Base-by-base conservation (phyloP, 2,113 vertebrate species). In the Dascyllus trimaculatus region DNA sequence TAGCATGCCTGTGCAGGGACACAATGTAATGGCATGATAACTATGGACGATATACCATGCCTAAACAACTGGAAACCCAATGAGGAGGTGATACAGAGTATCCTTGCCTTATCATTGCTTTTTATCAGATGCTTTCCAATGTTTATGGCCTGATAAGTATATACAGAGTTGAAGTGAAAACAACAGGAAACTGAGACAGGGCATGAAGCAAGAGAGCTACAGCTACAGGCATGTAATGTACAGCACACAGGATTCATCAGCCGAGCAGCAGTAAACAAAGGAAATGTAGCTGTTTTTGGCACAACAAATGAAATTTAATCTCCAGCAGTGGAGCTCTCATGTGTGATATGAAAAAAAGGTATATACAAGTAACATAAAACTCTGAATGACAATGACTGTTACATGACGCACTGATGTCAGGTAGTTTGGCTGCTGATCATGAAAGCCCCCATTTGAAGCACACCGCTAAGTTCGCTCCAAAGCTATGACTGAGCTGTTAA, bases 1-100 rank as follows among this genome's bases (percentile, higher is more conserved):
- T 74, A 57, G 71, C 91, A 92, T 90, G 91, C 89, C 74, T 54
- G 78, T 76, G 82, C 78, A 81, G 77, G 80, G 80, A 88, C 73
- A 86, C 79, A 80, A 66, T 73, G 86, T 66, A 59, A 80, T 71
- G 85, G 67, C 70, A 88, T 70, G 79, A 40, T n/a, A 43, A 70
- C 72, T 22, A 64, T 74, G 82, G 72, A 67, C 38, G 63, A 64
- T 32, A 67, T 25, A 76, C 5, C 59, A 46, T 71, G 77, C 72
- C 63, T 40, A 45, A 80, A 59, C 2, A 60, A 77, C 22, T 51
- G 59, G 62, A 85, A 85, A 75, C 70, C 78, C 76, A 60, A 49
- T 15, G 51, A 53, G 3, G 57, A 54, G 18, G 43, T 29, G 18
- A 35, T 60, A 25, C 46, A 19, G 48, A 35, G 32, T 35, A 9